Evolutionary conservation across 1,140 invertebrate species (phyloP), one percentile per base, ranked within the genome.

Genomic region (Trichogramma pretiosum): DNA sequence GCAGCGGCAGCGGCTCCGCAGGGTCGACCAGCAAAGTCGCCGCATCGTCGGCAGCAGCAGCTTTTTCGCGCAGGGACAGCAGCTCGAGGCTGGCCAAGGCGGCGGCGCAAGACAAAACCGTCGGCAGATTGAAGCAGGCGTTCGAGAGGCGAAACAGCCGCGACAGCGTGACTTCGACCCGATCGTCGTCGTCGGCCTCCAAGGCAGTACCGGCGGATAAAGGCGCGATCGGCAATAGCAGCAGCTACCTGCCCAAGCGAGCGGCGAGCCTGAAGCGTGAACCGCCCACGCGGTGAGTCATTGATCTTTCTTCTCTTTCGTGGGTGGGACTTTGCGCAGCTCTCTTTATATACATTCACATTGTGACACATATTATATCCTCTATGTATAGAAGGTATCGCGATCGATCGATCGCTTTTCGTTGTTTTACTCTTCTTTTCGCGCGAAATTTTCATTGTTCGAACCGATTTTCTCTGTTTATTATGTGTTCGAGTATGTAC

Each of bases 171-270:
- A 9, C 18, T 2, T 4, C 14, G 4, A n/a, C 26, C 18, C 30
- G 23, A 34, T 18, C 7, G 8, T n/a, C n/a, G n/a, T n/a, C n/a
- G n/a, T n/a, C n/a, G n/a, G n/a, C n/a, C n/a, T 26, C 11, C 23
- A 46, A 37, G 21, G 8, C 19, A 3, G n/a, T n/a, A n/a, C n/a
- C n/a, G n/a, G 45, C 13, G 13, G 21, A 3, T 10, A 28, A 28
- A 11, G 24, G 24, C 24, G n/a, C n/a, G n/a, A n/a, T n/a, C n/a
- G 42, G 46, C 22, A 56, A 65, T 0, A 53, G 59, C 3, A 60
- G 61, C 0, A 69, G 64, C 47, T 70, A 61, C 8, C 42, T 68
- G 11, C 67, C 63, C 7, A 67, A 68, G 33, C 53, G 64, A 17
- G 64, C 58, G 0, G 53, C 52, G 3, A 63, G 58, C 34, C 23